Percentiles rank a stretch among this genome's conserved stretches.
These are phyloP conservation scores for Protobothrops flavoviridis DNA, from an alignment of 2,113 vertebrate species.

Conservation along the genomic window DNA sequence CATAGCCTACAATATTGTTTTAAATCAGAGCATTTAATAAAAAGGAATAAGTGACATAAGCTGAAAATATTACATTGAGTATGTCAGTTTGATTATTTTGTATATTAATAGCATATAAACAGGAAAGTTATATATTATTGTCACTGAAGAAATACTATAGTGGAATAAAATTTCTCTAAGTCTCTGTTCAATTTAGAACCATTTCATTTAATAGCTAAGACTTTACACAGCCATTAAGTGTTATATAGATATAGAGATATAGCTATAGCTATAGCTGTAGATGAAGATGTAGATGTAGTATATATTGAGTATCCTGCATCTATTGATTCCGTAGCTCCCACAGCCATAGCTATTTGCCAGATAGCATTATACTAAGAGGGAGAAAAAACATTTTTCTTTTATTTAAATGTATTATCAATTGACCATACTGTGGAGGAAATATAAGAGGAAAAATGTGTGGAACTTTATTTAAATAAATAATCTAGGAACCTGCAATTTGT, in stretches of 20 bases:
- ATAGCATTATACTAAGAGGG: not conserved
- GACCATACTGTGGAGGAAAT: not conserved
- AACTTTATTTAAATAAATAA: not conserved
- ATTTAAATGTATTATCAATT: not conserved
- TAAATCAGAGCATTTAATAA: not conserved
- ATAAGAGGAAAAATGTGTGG: not conserved
- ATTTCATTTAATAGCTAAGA: slow-evolving; percentile 17
- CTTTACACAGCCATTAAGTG: not conserved
- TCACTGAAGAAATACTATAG: not conserved
- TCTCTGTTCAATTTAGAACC: slow-evolving; percentile 1
- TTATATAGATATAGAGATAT: no score
- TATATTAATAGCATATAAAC: not conserved
- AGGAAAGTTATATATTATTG: not conserved
- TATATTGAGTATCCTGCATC: not conserved
- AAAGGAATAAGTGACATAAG: not conserved
- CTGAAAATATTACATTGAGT: not conserved
- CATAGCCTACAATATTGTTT: not conserved
- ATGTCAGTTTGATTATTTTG: not conserved
- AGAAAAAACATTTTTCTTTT: not conserved
- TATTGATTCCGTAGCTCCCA: not conserved
- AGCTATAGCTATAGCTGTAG: no score
- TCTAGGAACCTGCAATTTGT: not conserved
- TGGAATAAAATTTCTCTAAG: not conserved
- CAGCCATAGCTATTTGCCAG: not conserved
- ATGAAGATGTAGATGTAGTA: not conserved